Conservation (phyloP, 2,888 invertebrate genomes). For the Apotomis betuletana region DNA sequence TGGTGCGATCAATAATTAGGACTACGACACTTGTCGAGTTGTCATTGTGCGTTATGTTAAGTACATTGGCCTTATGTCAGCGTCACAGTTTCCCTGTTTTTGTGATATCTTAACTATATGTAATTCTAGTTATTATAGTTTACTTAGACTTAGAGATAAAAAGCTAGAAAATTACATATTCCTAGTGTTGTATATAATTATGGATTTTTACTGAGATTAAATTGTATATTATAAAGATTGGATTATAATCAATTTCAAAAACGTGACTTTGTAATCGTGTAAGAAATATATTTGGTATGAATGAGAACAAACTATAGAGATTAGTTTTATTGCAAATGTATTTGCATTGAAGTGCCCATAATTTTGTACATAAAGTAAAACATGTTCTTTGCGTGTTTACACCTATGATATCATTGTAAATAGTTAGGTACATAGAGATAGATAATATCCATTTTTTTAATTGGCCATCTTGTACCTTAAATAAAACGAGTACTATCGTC, state of each 20-base stretch:
- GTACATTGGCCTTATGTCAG: conserved; percentile 26
- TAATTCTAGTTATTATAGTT: conserved; percentile 47
- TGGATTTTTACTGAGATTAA: conserved; percentile 50
- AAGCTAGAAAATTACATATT: conserved; percentile 42
- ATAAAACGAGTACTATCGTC: conserved; percentile 60
- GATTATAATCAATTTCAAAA: conserved; percentile 50
- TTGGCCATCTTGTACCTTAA: conserved; percentile 66
- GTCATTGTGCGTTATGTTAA: conserved; percentile 16
- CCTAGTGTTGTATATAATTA: conserved; percentile 50
- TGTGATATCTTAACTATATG: conserved; percentile 55
- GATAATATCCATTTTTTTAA: conserved; percentile 53
- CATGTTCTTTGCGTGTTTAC: conserved; percentile 48
- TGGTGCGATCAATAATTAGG: conserved; percentile 21
- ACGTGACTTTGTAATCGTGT: conserved; percentile 52
- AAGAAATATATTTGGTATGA: conserved; percentile 41
- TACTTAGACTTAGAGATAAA: conserved; percentile 18
- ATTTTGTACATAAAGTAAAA: conserved; percentile 49
- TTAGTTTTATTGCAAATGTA: conserved; percentile 56
- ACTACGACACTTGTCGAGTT: neutral
- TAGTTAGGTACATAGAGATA: conserved; percentile 49
- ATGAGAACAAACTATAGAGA: conserved; percentile 46
- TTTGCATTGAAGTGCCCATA: conserved; percentile 72
- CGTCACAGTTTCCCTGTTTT: conserved; percentile 47
- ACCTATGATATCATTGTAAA: conserved; percentile 53
- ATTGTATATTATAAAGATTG: conserved; percentile 51